Evolutionary conservation across 2,113 vertebrate genomes (phyloP), one percentile per base, ranked within the genome.

Genomic region (Platysteira castanea): DNA sequence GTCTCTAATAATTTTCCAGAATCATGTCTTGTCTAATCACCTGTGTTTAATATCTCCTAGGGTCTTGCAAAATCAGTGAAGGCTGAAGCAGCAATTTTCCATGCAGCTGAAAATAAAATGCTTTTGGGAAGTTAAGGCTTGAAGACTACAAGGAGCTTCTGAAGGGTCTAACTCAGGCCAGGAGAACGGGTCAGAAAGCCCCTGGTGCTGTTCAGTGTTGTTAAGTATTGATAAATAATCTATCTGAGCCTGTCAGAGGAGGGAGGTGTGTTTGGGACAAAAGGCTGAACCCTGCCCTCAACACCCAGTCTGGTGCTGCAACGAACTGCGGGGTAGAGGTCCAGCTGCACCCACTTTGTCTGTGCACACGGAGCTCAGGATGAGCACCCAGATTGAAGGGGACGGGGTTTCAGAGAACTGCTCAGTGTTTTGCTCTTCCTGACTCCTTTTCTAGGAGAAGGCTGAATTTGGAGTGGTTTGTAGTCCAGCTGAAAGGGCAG

Each of bases 11-110:
- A 92, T 92, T 86, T 95, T 39, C 83, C 73, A 93, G 79, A 92
- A 81, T 90, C 69, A 30, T 75, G 64, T 86, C 85, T 92, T 92
- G 44, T 90, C 94, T 92, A 86, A 92, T 96, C 91, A 96, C 92
- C 91, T 90, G 76, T 52, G 75, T 92, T 93, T 90, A 90, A 22
- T 71, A 81, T 93, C 52, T 81, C 60, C 59, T 41, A 78, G 31
- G 28, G 80, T 90, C 92, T 86, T 94, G 69, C 86, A 93, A 95
- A 95, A 85, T 78, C 92, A 71, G 23, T 33, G 68, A 57, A 93
- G 88, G 73, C 71, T 96, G 73, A 96, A 88, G 83, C 53, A 69
- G 83, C 75, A 87, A 92, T 90, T 86, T 79, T 87, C 60, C 73
- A 50, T 13, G 53, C 33, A 92, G 59, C 31, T 0, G 2, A 86